Percentiles rank a stretch among this genome's conserved stretches.
These are phyloP conservation scores for Lethrus apterus DNA, from an alignment of 1,140 invertebrate genomes.

Conservation along the genomic window DNA sequence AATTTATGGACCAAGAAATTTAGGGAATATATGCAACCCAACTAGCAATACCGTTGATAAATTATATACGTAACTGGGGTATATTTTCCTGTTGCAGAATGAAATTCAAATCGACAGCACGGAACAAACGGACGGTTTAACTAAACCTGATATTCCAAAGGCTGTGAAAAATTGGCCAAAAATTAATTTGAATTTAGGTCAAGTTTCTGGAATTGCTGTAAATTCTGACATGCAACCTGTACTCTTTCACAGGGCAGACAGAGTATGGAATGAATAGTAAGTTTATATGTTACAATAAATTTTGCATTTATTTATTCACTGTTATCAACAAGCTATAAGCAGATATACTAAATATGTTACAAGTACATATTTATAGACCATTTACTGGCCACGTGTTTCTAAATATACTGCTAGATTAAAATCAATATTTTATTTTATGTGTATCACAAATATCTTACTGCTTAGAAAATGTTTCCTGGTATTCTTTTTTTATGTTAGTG, in stretches of 20 bases:
- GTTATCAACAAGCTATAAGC: too few species aligned
- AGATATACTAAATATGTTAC: too few species aligned
- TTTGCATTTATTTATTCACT: too few species aligned
- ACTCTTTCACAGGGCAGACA: constrained; percentile 78
- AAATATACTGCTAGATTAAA: not conserved
- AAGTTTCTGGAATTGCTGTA: constrained; percentile 77
- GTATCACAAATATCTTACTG: too few species aligned
- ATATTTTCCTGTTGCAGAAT: constrained; percentile 10
- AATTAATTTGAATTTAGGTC: constrained; percentile 62
- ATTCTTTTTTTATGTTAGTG: too few species aligned
- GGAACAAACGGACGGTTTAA: not conserved
- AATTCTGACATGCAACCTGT: constrained; percentile 74
- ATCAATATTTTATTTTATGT: constrained; percentile 5
- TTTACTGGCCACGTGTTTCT: too few species aligned
- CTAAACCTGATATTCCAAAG: constrained; percentile 44
- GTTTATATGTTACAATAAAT: constrained; percentile 25
- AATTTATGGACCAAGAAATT: too few species aligned
- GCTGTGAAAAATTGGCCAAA: constrained; percentile 64
- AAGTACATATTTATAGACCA: too few species aligned
- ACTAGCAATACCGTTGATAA: too few species aligned
- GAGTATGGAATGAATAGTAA: constrained; percentile 76
- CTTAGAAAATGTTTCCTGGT: too few species aligned
- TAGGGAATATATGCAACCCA: too few species aligned
- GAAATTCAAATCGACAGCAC: constrained; percentile 3
- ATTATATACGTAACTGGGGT: not conserved